Conservation (phyloP, 2,797 vertebrate genomes). For the Alfaro cultratus region DNA sequence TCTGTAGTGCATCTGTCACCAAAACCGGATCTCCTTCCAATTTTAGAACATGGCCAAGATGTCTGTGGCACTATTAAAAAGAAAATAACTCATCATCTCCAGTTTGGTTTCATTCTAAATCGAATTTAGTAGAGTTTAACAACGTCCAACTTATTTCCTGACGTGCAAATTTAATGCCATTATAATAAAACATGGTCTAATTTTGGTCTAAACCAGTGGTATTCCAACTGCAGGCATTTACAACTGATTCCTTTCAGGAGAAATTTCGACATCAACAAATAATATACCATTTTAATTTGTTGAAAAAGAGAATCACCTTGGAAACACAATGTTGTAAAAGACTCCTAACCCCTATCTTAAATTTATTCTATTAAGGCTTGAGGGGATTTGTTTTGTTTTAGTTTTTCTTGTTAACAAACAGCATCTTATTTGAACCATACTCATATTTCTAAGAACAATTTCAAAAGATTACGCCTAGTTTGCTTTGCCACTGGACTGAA, state of each 20-base stretch:
- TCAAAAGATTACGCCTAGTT: background rate
- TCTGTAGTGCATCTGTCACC: background rate
- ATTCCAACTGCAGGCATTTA: background rate
- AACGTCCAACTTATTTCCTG: background rate
- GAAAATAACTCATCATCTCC: background rate
- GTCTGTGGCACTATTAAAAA: background rate
- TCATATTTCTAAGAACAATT: background rate
- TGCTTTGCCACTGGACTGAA: background rate
- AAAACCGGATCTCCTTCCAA: background rate
- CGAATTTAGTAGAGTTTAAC: background rate
- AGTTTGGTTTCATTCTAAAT: background rate
- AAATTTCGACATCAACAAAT: background rate
- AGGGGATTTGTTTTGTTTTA: background rate
- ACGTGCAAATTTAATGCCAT: background rate
- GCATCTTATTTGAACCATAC: background rate
- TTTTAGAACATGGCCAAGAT: background rate
- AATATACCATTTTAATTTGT: background rate
- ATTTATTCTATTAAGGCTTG: background rate
- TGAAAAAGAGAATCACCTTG: background rate
- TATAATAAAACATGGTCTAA: background rate
- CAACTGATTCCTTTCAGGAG: background rate
- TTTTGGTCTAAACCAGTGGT: background rate
- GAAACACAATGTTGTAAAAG: background rate
- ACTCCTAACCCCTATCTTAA: background rate
- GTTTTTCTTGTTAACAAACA: background rate